phyloP scores from a whole-genome alignment of 2,797 vertebrate genomes.

The Lepilemur septentrionalis region DNA sequence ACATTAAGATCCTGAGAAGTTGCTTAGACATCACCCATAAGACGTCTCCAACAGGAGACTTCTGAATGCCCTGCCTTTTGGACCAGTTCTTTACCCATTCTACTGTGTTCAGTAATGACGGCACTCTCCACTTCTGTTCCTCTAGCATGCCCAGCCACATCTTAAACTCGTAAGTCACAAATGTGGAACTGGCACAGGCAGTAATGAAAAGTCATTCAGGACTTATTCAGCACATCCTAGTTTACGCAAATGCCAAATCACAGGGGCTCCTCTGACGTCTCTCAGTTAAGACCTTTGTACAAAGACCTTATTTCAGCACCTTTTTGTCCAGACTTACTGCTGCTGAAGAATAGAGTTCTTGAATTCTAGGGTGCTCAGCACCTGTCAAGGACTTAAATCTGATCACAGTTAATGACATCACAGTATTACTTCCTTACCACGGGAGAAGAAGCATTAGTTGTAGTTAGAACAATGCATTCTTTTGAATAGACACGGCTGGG shows the following conservation, averaged over 20 bases:
- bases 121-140: background rate
- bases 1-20: background rate
- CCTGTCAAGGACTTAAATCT: conserved; percentile 24
- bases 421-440: background rate
- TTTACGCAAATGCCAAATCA: conserved; percentile 28
- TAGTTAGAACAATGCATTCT: conserved; percentile 19
- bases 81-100: background rate
- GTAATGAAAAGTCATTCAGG: conserved; percentile 16
- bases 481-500: background rate
- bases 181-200: background rate
- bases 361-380: background rate
- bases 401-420: background rate
- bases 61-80: background rate
- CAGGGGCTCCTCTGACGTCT: background rate
- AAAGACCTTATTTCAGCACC: conserved; percentile 19
- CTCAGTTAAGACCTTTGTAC: background rate
- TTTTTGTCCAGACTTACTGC: conserved; percentile 26
- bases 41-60: background rate
- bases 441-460: background rate
- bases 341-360: background rate
- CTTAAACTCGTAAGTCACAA: background rate
- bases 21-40: background rate
- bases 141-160: background rate
- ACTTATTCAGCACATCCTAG: conserved; percentile 23
- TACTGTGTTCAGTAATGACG: background rate